These are phyloP conservation scores for Creontiades dilutus DNA, from an alignment of 2,888 invertebrate species.

Conservation along the genomic window DNA sequence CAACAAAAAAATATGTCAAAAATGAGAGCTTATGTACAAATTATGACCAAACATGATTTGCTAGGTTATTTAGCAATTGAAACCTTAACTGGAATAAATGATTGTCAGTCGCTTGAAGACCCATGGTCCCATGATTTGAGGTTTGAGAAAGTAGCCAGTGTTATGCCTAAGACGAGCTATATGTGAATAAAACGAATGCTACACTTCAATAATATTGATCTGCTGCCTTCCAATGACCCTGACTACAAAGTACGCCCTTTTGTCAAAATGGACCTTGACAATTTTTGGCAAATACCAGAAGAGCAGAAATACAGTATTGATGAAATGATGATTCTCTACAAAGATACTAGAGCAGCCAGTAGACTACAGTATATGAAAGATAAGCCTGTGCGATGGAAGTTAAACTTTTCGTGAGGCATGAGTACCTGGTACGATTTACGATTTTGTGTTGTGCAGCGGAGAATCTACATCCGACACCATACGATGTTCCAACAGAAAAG, in stretches of 20 bases:
- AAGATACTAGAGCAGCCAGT: slow-evolving; percentile 77
- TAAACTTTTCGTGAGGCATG: background rate
- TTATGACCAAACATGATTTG: too few species aligned
- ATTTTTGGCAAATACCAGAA: slow-evolving; percentile 74
- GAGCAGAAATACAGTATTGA: slow-evolving; percentile 77
- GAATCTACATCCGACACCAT: background rate
- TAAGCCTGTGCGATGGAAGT: background rate
- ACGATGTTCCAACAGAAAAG: too few species aligned
- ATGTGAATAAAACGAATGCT: background rate
- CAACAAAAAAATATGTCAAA: too few species aligned
- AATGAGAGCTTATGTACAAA: too few species aligned
- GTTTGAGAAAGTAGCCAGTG: too few species aligned
- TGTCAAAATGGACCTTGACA: slow-evolving; percentile 21
- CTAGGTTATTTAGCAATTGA: too few species aligned
- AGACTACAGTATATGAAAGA: slow-evolving; percentile 71
- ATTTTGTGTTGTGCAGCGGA: background rate
- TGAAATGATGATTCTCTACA: slow-evolving; percentile 78
- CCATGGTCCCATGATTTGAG: too few species aligned
- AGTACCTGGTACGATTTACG: background rate
- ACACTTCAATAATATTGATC: slow-evolving; percentile 19
- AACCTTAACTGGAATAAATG: too few species aligned
- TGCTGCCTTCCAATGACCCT: slow-evolving; percentile 8
- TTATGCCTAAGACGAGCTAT: too few species aligned
- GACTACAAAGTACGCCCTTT: slow-evolving; percentile 26
- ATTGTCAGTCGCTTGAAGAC: too few species aligned